Base-by-base conservation (phyloP, 2,888 invertebrate species). In the Allophyes oxyacanthae region DNA sequence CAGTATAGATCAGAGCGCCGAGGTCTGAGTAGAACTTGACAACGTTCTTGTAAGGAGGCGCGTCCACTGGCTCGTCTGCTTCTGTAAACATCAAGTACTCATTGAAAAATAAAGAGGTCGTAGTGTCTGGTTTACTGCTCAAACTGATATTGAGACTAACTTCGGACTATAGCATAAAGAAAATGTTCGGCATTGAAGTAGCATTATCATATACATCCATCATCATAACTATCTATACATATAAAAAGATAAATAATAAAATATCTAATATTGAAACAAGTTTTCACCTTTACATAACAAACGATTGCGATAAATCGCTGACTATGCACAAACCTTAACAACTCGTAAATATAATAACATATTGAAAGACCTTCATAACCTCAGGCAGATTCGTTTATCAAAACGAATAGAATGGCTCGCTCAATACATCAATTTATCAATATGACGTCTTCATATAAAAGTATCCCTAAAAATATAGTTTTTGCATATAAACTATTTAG, bases 1-100 rank as follows among this genome's bases (percentile, higher is more conserved):
- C 96, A 51, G 96, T 96, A 89, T 98, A 98, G 60, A 98, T 95
- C 40, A 98, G 95, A 13, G 95, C 94, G 15, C 99, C 99, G 49
- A 95, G 95, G 80, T 98, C 97, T 30, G 98, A 98, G 88, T 99
- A 99, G 91, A 99, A 98, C 88, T 98, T 98, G 56, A 99, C 95
- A 59, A 97, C 94, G 89, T 98, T 98, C 77, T 95, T 96, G 89
- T 95, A 97, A 57, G 97, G 83, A 75, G 93, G 91, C 5, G 83
- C 68, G 64, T 92, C 92, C 10, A 82, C 73, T 0, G 82, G 79
- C 71, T 92, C 91, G 51, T 89, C 85, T 8, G 83, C 70, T 72
- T 91, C 93, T 94, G 84, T 3, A 74, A 81, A 64, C 9, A 60
- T 9, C 32, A 49, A 41, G 2, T 1, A 0, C 9, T 13, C 2